Base-by-base conservation (phyloP, 2,888 invertebrate genomes). In the Belgica antarctica region DNA sequence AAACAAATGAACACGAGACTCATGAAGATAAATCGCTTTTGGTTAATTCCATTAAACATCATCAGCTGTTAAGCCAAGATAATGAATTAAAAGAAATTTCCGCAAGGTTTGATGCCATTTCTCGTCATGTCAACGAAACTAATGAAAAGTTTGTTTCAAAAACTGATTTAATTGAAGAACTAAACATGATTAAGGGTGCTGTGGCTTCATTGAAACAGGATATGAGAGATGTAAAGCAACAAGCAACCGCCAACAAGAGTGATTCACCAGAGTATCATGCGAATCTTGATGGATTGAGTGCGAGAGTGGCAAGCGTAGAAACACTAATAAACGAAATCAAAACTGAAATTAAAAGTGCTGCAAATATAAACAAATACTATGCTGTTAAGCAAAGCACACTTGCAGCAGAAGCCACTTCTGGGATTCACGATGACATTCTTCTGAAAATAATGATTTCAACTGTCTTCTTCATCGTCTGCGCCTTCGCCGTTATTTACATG, bases 21-120 rank as follows among this genome's bases (percentile, higher is more conserved):
- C 27, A 47, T 41, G 47, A n/a, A 63, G 63, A 63, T 41, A 63
- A 41, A 63, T 63, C 34, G 34, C 24, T 24, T 63, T 41, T 25
- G 46, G 22, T 12, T 41, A 63, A 63, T 63, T 24, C 27, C 27
- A 65, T 65, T 65, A 46, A n/a, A 27, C 65, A 65, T 24, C 24
- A 46, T 65, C 17, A 24, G 8, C 27, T 17, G 19, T 12, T 10
- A 12, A 19, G 17, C 34, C 8, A 34, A 19, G 25, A 41, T 25
- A 65, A 46, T 27, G 47, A 46, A 46, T 47, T 47, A 28, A 7
- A 10, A 41, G 65, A 24, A n/a, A 24, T 65, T n/a, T 65, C 47
- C 1, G 47, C 27, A 25, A 65, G 15, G 15, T 36, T 65, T 47
- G 65, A 65, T 3, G 25, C 25, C 25, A 17, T 65, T 27, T 7